Percentiles rank a stretch among this genome's conserved stretches.
phyloP scores from a whole-genome alignment of 2,797 vertebrate genomes.

The Leptoclinus maculatus region DNA sequence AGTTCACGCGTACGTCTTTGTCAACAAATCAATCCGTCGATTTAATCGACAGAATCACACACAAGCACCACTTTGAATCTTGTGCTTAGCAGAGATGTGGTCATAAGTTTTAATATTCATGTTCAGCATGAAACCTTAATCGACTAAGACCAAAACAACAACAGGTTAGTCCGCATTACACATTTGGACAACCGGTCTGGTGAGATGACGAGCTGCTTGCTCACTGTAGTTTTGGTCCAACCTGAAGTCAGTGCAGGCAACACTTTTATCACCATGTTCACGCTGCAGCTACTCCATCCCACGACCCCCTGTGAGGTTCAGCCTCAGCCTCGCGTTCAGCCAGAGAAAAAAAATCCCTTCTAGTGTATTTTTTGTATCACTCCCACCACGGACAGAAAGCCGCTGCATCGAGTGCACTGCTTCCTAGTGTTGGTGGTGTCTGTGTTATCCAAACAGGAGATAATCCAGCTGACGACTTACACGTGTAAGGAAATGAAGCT shows the following conservation, averaged over 20 bases:
- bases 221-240: too few species aligned
- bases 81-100: too few species aligned
- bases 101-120: too few species aligned
- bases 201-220: too few species aligned
- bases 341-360: slow-evolving; percentile 13
- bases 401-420: neutral
- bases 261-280: neutral
- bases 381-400: neutral
- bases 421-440: neutral
- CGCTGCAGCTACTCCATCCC: slow-evolving; percentile 15
- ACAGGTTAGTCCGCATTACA: too few species aligned
- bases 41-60: neutral
- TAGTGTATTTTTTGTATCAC: slow-evolving; percentile 25
- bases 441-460: slow-evolving; percentile 7
- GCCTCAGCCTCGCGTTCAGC: too few species aligned
- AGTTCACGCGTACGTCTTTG: neutral
- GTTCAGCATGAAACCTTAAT: too few species aligned
- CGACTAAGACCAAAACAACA: too few species aligned
- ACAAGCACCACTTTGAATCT: too few species aligned
- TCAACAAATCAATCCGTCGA: neutral
- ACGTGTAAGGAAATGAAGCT: neutral
- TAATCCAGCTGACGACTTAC: slow-evolving; percentile 6
- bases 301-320: neutral
- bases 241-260: too few species aligned
- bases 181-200: too few species aligned